Conservation (phyloP, 2,113 vertebrate species). For the Ceyx margarethae region DNA sequence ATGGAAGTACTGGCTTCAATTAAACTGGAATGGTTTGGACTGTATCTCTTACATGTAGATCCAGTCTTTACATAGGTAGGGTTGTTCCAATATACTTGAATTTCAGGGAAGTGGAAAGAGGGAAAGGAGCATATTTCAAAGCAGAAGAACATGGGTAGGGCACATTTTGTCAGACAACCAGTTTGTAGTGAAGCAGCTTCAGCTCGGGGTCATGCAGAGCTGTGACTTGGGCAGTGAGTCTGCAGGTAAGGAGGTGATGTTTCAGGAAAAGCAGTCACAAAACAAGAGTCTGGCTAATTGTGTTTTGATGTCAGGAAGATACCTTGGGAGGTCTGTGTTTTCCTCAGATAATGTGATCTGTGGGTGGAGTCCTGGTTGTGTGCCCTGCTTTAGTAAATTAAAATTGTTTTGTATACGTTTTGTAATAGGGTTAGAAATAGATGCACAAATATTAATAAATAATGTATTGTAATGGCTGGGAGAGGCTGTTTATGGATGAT, state of each 20-base stretch:
- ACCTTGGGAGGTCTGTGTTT: neutral
- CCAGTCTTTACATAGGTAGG: neutral
- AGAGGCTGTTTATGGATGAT: constrained; percentile 19
- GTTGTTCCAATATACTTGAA: neutral
- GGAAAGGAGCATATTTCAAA: neutral
- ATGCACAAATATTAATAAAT: constrained; percentile 27
- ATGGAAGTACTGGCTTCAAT: neutral
- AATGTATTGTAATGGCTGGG: constrained; percentile 17
- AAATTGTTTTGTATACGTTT: constrained; percentile 14
- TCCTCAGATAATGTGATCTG: neutral
- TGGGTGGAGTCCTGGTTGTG: neutral
- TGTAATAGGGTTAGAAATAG: constrained; percentile 22
- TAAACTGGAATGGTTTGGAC: neutral
- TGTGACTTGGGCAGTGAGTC: neutral
- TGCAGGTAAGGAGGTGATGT: neutral
- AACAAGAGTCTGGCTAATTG: neutral
- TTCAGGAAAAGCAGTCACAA: neutral
- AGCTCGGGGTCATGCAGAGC: neutral
- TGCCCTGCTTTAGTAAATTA: neutral
- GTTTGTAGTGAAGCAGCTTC: neutral
- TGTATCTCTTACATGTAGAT: neutral
- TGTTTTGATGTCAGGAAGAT: neutral
- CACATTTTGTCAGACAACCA: neutral
- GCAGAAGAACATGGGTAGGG: neutral
- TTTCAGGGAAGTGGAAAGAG: neutral